Conservation (phyloP, 2,797 vertebrate genomes). For the Naso thynnoides region DNA sequence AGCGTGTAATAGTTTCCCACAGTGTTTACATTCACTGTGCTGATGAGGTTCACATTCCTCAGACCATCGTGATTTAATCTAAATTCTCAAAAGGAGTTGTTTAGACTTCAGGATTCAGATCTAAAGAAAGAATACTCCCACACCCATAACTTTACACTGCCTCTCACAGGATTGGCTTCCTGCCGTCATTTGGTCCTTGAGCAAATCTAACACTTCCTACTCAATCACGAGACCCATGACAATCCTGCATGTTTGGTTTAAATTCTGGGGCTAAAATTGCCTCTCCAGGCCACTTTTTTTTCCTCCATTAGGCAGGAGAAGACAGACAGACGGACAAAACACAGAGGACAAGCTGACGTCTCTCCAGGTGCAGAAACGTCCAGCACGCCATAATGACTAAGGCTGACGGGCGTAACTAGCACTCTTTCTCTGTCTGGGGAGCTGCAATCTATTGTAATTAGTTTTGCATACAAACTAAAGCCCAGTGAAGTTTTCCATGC, state of each 20-base stretch:
- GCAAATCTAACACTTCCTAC: slow-evolving; percentile 70
- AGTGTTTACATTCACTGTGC: slow-evolving; percentile 56
- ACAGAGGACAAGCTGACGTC: slow-evolving; percentile 56
- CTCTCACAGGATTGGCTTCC: slow-evolving; percentile 56
- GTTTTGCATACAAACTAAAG: slow-evolving; percentile 47
- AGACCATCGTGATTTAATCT: slow-evolving; percentile 51
- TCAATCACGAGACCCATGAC: slow-evolving; percentile 50
- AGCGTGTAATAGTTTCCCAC: slow-evolving; percentile 50
- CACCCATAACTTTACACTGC: slow-evolving; percentile 44
- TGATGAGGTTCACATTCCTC: slow-evolving; percentile 58
- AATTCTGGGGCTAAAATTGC: slow-evolving; percentile 38
- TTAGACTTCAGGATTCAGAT: slow-evolving; percentile 74
- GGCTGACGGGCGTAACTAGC: slow-evolving; percentile 64
- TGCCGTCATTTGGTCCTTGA: slow-evolving; percentile 44
- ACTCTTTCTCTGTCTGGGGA: slow-evolving; percentile 39
- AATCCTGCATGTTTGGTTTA: slow-evolving; percentile 42
- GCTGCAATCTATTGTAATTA: slow-evolving; percentile 31
- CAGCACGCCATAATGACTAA: slow-evolving; percentile 47
- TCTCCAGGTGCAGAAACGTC: slow-evolving; percentile 66
- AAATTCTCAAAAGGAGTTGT: slow-evolving; percentile 67
- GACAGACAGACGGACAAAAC: slow-evolving; percentile 58
- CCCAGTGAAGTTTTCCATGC: slow-evolving; percentile 39
- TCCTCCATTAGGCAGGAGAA: slow-evolving; percentile 50
- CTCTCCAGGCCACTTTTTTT: slow-evolving; percentile 25
- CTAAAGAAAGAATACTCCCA: slow-evolving; percentile 57